A percentile compares a stretch with the other conserved stretches of the same genome.
These are phyloP conservation scores for Siniperca knerii DNA, from an alignment of 2,113 vertebrate genomes.

Conservation along the genomic window DNA sequence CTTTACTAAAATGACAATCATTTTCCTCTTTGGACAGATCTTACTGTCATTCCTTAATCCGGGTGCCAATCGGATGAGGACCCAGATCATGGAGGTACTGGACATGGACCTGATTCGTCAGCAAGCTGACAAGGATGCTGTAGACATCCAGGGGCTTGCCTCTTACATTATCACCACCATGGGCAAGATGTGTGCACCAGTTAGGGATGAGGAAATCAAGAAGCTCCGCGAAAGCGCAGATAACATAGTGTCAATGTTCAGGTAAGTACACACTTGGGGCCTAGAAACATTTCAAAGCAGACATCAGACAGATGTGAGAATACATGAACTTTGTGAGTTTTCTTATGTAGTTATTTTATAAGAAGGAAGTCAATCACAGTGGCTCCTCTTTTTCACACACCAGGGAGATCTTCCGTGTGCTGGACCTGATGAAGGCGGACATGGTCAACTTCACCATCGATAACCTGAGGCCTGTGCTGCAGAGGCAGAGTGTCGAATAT, in stretches of 20 bases:
- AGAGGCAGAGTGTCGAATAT: slow-evolving; percentile 89
- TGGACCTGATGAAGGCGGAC: slow-evolving; percentile 95
- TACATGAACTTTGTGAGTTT: not conserved
- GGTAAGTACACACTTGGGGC: slow-evolving; percentile 35
- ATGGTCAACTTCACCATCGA: slow-evolving; percentile 89
- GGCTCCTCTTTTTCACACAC: slow-evolving; percentile 28
- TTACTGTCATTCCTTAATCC: slow-evolving; percentile 93
- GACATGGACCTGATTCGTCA: slow-evolving; percentile 93
- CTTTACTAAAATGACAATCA: not conserved
- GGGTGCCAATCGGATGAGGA: slow-evolving; percentile 91
- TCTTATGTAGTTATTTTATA: not conserved
- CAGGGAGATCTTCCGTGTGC: slow-evolving; percentile 93
- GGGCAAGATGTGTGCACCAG: slow-evolving; percentile 92
- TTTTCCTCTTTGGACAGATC: slow-evolving; percentile 78
- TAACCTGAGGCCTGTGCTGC: slow-evolving; percentile 88
- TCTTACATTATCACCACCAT: slow-evolving; percentile 92
- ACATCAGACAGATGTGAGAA: not conserved
- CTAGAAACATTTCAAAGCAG: not conserved
- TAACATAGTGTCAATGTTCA: slow-evolving; percentile 83
- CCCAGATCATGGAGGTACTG: slow-evolving; percentile 93
- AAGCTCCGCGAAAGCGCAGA: slow-evolving; percentile 86
- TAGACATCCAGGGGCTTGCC: slow-evolving; percentile 92
- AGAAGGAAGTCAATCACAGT: not conserved
- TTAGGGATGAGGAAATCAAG: slow-evolving; percentile 90
- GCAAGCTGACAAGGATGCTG: slow-evolving; percentile 90